phyloP scores from a whole-genome alignment of 2,113 vertebrate species.

The Calyptommatus sinebrachiatus region DNA sequence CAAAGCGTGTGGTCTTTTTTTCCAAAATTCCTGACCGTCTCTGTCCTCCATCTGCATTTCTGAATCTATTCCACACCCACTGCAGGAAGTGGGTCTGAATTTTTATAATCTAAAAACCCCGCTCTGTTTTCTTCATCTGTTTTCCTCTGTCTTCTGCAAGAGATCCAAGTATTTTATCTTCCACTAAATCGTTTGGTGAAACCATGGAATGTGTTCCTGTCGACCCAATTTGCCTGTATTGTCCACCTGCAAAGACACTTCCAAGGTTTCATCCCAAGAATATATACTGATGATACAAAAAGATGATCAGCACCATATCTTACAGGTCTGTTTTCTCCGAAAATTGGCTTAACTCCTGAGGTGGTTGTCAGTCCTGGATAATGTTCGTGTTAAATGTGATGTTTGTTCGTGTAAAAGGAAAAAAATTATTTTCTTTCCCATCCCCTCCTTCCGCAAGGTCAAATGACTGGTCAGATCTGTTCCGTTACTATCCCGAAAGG shows the following conservation, averaged over 20 bases:
- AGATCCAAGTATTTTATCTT: constrained; percentile 58
- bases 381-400: constrained; percentile 78
- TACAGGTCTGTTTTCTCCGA: constrained; percentile 70
- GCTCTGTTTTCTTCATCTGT: constrained; percentile 62
- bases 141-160: constrained; percentile 51
- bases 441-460: constrained; percentile 39
- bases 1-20: constrained; percentile 82
- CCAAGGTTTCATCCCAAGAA: constrained; percentile 62
- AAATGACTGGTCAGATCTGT: constrained; percentile 64
- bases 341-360: constrained; percentile 70
- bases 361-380: constrained; percentile 73
- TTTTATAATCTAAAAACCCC: constrained; percentile 52
- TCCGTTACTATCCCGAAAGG: constrained; percentile 72
- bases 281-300: constrained; percentile 73
- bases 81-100: constrained; percentile 58
- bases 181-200: constrained; percentile 58
- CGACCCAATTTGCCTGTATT: constrained; percentile 41
- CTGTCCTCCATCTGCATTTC: constrained; percentile 32
- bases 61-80: constrained; percentile 38
- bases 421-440: neutral
- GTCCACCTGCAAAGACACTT: constrained; percentile 52
- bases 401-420: constrained; percentile 73
- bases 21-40: constrained; percentile 61
- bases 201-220: constrained; percentile 60
- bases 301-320: constrained; percentile 63